phyloP scores from a whole-genome alignment of 2,113 vertebrate species.

The Grammomys dolichurus region DNA sequence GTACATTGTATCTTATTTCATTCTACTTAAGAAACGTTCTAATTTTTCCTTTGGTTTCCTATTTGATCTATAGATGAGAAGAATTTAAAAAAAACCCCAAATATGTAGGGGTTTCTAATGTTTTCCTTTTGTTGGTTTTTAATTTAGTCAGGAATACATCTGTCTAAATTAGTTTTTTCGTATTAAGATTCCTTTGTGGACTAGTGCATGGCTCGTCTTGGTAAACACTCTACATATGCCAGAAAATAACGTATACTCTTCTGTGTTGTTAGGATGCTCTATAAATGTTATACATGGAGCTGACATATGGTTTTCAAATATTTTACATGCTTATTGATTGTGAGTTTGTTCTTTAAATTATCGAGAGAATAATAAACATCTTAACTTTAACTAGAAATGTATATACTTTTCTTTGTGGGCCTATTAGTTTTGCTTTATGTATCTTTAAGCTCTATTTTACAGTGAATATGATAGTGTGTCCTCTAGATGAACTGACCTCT shows the following conservation, averaged over 20 bases:
- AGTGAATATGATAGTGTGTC: background rate
- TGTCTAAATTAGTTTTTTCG: background rate
- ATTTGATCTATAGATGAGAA: background rate
- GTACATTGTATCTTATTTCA: background rate
- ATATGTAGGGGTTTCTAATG: background rate
- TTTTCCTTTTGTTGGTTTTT: conserved; percentile 7
- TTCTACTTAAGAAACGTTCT: background rate
- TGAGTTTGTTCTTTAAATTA: background rate
- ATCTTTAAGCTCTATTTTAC: conserved; percentile 15
- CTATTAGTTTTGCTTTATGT: background rate
- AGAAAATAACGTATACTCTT: conserved; percentile 9
- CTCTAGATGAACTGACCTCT: background rate
- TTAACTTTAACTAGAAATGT: conserved; percentile 9
- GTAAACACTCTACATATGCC: background rate
- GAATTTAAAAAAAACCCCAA: background rate
- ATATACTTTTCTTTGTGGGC: background rate
- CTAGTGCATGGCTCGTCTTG: background rate
- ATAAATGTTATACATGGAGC: background rate
- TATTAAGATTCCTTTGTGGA: conserved; percentile 29
- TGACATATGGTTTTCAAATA: background rate
- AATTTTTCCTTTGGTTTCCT: background rate
- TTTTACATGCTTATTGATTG: background rate
- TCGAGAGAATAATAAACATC: background rate
- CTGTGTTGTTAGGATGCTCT: background rate
- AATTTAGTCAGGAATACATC: conserved; percentile 1